Base-by-base conservation (phyloP, 2,113 vertebrate genomes). In the Pithys albifrons region DNA sequence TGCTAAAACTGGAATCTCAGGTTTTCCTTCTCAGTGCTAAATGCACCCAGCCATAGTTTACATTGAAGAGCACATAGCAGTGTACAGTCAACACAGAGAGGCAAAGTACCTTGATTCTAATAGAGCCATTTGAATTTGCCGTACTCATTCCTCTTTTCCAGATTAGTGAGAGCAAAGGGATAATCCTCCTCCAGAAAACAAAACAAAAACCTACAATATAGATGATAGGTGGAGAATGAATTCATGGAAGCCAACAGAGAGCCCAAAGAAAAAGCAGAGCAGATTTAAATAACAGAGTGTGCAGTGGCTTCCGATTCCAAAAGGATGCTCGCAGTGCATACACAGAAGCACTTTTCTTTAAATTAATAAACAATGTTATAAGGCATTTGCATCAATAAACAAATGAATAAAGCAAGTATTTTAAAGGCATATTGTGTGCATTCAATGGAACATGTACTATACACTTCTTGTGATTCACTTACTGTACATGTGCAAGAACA, bases 271-370 rank as follows among this genome's bases (percentile, higher is more conserved):
- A 69, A 95, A 94, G 51, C 49, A 86, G 66, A 83, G 31, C 59
- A 95, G 41, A 23, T 86, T 95, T 96, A 96, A 96, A 88, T 94
- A 95, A 95, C 82, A 17, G 52, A 95, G 43, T 14, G 24, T 43
- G 51, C 20, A 70, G 45, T 43, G 71, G 45, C 29, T 72, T 85
- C 77, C 85, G 41, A 91, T 93, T 88, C 66, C 41, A 41, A 67
- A 74, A 66, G 23, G 20, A 64, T 22, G 25, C n/a, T 80, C 76
- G 39, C 1, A 4, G 62, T 18, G 33, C n/a, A 17, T 37, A 49
- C 14, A 46, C 27, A 20, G 70, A 89, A 81, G 20, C 7, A 46
- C 27, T 91, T 88, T 27, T 66, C 57, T 83, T 95, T 80, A 92
- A 91, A 94, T 93, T 93, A 94, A 94, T 90, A 88, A 94, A 91